Conservation (phyloP, 2,888 invertebrate species). For the Orthosia incerta region DNA sequence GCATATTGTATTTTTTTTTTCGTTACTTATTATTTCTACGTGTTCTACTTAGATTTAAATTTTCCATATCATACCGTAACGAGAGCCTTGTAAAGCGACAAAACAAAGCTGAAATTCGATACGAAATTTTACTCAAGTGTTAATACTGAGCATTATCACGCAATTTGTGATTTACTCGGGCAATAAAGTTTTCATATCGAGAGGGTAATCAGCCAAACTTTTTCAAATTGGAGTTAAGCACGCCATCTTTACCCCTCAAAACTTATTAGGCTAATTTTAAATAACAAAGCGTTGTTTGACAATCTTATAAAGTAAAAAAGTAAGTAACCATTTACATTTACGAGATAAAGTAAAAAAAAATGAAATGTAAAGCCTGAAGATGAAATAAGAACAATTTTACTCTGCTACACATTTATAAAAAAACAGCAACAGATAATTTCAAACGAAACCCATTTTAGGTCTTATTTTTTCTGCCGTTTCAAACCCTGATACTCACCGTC, state of each 20-base stretch:
- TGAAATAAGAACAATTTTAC: background rate
- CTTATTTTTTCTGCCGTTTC: slow-evolving; percentile 6
- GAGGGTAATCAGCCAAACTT: slow-evolving; percentile 35
- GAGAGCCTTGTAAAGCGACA: slow-evolving; percentile 14
- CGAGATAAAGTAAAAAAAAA: background rate
- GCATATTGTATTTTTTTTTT: background rate
- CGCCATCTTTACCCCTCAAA: slow-evolving; percentile 52
- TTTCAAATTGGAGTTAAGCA: slow-evolving; percentile 57
- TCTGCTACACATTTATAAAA: background rate
- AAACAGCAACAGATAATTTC: slow-evolving; percentile 1
- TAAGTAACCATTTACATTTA: background rate
- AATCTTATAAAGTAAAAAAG: slow-evolving; percentile 1
- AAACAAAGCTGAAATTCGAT: slow-evolving; percentile 13
- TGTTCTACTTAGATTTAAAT: background rate
- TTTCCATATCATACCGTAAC: background rate
- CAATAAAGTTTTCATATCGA: slow-evolving; percentile 51
- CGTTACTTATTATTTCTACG: too few relatives aligned
- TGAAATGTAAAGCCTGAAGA: background rate
- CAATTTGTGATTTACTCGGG: slow-evolving; percentile 41
- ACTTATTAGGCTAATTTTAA: slow-evolving; percentile 25
- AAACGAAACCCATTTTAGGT: slow-evolving; percentile 35
- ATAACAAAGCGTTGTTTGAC: slow-evolving; percentile 34
- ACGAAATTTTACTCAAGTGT: slow-evolving; percentile 22
- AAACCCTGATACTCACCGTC: background rate
- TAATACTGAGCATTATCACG: slow-evolving; percentile 48